Percentiles rank a stretch among this genome's conserved stretches.
Evolutionary conservation across 2,888 invertebrate genomes (phyloP).

Genomic region (Merodon equestris): DNA sequence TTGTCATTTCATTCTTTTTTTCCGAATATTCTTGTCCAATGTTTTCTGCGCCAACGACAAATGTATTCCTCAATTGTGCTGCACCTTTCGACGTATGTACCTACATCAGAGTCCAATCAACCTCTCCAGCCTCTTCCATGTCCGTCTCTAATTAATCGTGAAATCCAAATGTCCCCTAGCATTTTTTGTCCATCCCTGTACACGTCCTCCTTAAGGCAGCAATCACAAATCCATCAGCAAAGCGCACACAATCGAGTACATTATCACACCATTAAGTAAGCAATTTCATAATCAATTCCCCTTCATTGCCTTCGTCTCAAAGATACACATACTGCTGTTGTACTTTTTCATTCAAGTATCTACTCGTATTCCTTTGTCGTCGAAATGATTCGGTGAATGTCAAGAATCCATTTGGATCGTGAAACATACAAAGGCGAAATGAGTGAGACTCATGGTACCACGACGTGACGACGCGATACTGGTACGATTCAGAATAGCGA

Average conservation of each 20-base stretch:
- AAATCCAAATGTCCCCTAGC: constrained; percentile 12
- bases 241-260: constrained; percentile 47
- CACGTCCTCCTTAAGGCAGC: constrained; percentile 61
- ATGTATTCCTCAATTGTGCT: too few relatives aligned
- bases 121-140: too few relatives aligned
- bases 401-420: background rate
- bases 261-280: constrained; percentile 66
- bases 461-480: constrained; percentile 15
- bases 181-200: constrained; percentile 20
- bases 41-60: too few relatives aligned
- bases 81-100: too few relatives aligned
- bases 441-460: constrained; percentile 18
- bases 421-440: background rate
- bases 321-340: constrained; percentile 33
- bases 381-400: background rate
- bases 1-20: too few relatives aligned
- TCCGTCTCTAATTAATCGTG: constrained; percentile 24
- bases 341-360: constrained; percentile 7
- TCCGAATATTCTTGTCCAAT: too few relatives aligned
- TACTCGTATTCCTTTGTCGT: background rate
- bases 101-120: too few relatives aligned
- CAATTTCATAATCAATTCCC: constrained; percentile 62
- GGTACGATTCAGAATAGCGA: constrained; percentile 36
- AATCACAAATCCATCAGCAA: too few relatives aligned
- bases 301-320: constrained; percentile 56